Evolutionary conservation across 2,113 vertebrate genomes (phyloP), one percentile per base, ranked within the genome.

Genomic region (Picathartes gymnocephalus): DNA sequence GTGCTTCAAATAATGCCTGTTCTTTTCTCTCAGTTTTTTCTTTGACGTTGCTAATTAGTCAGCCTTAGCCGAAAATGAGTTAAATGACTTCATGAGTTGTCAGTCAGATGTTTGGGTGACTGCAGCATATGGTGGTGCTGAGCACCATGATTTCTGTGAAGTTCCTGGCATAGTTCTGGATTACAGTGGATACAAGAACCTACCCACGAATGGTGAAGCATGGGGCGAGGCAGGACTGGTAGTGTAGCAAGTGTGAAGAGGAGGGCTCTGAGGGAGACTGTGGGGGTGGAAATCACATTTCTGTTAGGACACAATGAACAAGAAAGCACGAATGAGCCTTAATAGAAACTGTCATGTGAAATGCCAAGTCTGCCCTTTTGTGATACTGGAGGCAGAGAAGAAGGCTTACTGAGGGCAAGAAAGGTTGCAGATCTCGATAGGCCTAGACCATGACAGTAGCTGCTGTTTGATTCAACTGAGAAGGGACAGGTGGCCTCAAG

Each of bases 141-240:
- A 57, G 65, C 35, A 20, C 24, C 0, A 0, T 53, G 61, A 40
- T 54, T 74, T 47, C 81, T 81, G 28, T 58, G 51, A 47, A 28
- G 40, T 57, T 28, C 9, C 14, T 35, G 47, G 7, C 2, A 6
- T 19, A 17, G 44, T 62, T 81, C 19, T 68, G 65, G 33, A 23
- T 69, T 1, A 0, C 51, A 30, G 2, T 0, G 5, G 42, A 15
- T n/a, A 6, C n/a, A 7, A 25, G 62, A 48, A 35, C 21, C 10
- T 35, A 6, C 39, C 14, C 21, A 9, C 19, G 79, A 22, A 54
- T 48, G 21, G 20, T 28, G 61, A 24, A 65, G 23, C 10, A 1
- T 7, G 45, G 15, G 31, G 50, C 0, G 1, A 17, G 51, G 57
- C 28, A 47, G 30, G 27, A 33, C 56, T 88, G 77, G 23, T 37